A percentile compares a stretch with the other conserved stretches of the same genome.
Conservation (phyloP, 2,888 invertebrate species). For the Drosophila mayaguana region DNA sequence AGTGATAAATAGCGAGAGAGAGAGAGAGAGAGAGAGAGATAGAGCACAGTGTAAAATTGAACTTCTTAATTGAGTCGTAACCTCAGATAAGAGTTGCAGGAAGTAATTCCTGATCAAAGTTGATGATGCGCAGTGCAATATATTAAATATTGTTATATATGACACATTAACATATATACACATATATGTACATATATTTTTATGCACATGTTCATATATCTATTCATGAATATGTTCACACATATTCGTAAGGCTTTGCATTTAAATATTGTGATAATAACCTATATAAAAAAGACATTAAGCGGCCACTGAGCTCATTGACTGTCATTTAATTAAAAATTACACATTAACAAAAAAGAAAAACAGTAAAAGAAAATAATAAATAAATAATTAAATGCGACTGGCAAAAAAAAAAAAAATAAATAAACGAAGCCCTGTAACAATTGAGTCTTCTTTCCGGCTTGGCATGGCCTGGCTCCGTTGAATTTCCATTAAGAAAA, state of each 20-base stretch:
- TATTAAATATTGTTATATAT: not conserved
- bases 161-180: not conserved
- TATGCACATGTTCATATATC: not conserved
- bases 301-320: conserved; percentile 36
- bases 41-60: too few species aligned
- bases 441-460: conserved; percentile 58
- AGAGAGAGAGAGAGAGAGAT: too few species aligned
- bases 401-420: conserved; percentile 24
- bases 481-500: conserved; percentile 70
- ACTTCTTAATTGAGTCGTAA: not conserved
- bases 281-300: conserved; percentile 42
- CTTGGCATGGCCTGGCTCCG: conserved; percentile 19
- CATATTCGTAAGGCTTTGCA: not conserved
- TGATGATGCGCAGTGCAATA: not conserved
- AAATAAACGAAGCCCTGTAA: conserved; percentile 8
- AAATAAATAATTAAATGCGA: conserved; percentile 59
- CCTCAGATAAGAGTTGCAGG: too few species aligned
- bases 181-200: too few species aligned
- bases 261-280: conserved; percentile 13
- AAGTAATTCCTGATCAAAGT: too few species aligned
- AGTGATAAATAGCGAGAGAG: too few species aligned
- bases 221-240: not conserved
- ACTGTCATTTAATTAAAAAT: conserved; percentile 62
- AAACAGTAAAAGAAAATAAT: conserved; percentile 3
- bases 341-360: conserved; percentile 28